Evolutionary conservation across 2,113 vertebrate genomes (phyloP).

Genomic region (Salvelinus fontinalis): DNA sequence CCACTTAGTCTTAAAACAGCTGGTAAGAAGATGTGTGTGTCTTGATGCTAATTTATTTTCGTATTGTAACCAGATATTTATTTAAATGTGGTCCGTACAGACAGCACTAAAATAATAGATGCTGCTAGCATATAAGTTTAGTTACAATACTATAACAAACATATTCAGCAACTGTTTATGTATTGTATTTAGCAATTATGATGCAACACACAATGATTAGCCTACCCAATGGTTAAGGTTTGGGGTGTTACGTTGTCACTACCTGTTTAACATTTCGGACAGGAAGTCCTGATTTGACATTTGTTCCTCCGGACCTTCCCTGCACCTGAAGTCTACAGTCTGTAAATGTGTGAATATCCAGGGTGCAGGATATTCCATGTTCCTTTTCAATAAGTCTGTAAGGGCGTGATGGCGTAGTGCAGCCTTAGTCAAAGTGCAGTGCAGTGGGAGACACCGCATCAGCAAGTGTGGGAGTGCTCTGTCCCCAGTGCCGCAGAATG

Average conservation of each 20-base stretch:
- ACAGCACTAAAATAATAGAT: neutral
- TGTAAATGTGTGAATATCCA: too few species aligned
- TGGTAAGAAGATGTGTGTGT: neutral
- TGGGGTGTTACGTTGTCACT: neutral
- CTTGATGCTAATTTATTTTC: slow-evolving; percentile 6
- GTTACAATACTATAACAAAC: neutral
- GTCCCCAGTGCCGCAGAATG: too few species aligned
- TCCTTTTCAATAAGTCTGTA: too few species aligned
- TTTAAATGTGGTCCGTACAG: neutral
- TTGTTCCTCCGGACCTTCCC: neutral
- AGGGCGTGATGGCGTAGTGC: too few species aligned
- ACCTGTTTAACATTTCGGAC: neutral
- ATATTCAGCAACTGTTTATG: neutral
- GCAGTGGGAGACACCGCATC: too few species aligned
- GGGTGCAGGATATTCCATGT: too few species aligned
- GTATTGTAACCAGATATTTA: slow-evolving; percentile 8
- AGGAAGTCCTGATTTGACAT: slow-evolving; percentile 1
- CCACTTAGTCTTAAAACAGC: neutral
- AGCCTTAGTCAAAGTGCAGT: too few species aligned
- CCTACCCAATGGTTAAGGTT: neutral
- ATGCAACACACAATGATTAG: neutral
- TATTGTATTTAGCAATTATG: neutral
- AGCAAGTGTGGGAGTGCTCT: too few species aligned
- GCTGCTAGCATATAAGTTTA: neutral
- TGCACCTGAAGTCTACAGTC: too few species aligned